A percentile compares a stretch with the other conserved stretches of the same genome.
Conservation (phyloP, 2,113 vertebrate genomes). For the Miniopterus natalensis region DNA sequence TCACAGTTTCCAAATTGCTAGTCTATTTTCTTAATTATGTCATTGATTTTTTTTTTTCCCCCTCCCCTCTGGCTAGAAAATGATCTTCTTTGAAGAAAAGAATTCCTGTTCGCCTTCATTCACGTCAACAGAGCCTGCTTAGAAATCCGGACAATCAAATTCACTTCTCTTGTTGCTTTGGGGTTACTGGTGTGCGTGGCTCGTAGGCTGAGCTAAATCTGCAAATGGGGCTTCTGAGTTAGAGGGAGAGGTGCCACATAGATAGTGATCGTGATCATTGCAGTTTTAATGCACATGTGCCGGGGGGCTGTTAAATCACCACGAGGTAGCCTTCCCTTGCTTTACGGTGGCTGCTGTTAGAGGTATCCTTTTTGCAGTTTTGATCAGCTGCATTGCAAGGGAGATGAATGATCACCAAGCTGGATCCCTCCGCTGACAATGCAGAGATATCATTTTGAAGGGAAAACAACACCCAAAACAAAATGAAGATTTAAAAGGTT, state of each 20-base stretch:
- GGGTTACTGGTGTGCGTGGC: fast-evolving
- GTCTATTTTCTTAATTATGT: conserved; percentile 71
- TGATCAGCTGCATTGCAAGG: conserved; percentile 58
- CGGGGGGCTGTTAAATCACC: neutral
- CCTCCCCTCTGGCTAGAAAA: neutral
- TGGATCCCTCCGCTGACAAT: neutral
- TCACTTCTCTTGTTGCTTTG: too few relatives aligned
- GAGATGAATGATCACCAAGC: neutral
- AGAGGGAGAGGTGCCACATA: neutral
- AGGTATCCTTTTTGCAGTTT: conserved; percentile 10
- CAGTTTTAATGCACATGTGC: neutral
- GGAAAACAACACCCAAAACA: neutral
- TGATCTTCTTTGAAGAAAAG: conserved; percentile 31
- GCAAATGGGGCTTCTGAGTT: neutral
- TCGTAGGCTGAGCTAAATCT: neutral
- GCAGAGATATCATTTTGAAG: neutral
- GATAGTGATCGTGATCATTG: neutral
- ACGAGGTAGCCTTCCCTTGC: neutral
- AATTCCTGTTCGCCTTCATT: neutral
- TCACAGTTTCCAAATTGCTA: conserved; percentile 59
- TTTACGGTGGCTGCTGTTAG: neutral
- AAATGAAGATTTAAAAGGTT: neutral
- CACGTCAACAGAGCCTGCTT: neutral
- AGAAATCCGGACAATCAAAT: neutral
- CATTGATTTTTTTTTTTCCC: neutral